A percentile compares a stretch with the other conserved stretches of the same genome.
phyloP scores from a whole-genome alignment of 2,113 vertebrate genomes.

The Phylloscopus trochilus region DNA sequence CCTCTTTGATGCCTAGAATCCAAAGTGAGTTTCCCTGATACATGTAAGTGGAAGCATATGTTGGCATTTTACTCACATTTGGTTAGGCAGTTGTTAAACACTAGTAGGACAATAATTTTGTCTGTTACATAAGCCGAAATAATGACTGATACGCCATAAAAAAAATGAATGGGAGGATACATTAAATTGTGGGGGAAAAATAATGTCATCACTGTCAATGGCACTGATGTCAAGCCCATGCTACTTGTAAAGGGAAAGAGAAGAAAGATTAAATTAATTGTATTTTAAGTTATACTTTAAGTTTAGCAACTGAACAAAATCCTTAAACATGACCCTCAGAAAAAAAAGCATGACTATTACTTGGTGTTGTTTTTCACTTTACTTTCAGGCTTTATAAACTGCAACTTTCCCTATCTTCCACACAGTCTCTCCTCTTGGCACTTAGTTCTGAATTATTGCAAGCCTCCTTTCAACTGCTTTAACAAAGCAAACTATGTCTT shows the following conservation, averaged over 20 bases:
- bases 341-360: not conserved
- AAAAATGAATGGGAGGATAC: not conserved
- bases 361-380: not conserved
- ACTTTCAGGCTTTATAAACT: not conserved
- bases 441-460: not conserved
- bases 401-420: not conserved
- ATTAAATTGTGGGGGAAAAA: not conserved
- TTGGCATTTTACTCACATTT: not conserved
- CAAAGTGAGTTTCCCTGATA: not conserved
- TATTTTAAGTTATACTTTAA: not conserved
- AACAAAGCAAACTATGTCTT: not conserved
- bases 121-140: not conserved
- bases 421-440: not conserved
- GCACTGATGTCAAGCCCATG: not conserved
- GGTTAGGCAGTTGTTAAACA: not conserved
- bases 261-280: not conserved
- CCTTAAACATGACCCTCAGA: not conserved
- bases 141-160: not conserved
- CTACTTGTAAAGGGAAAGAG: not conserved
- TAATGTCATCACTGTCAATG: not conserved
- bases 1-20: not conserved
- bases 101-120: not conserved
- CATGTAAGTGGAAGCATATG: not conserved
- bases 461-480: not conserved
- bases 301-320: not conserved